Percentiles rank a stretch among this genome's conserved stretches.
These are phyloP conservation scores for Mactra quadrangularis DNA, from an alignment of 1,140 invertebrate species.

Conservation along the genomic window DNA sequence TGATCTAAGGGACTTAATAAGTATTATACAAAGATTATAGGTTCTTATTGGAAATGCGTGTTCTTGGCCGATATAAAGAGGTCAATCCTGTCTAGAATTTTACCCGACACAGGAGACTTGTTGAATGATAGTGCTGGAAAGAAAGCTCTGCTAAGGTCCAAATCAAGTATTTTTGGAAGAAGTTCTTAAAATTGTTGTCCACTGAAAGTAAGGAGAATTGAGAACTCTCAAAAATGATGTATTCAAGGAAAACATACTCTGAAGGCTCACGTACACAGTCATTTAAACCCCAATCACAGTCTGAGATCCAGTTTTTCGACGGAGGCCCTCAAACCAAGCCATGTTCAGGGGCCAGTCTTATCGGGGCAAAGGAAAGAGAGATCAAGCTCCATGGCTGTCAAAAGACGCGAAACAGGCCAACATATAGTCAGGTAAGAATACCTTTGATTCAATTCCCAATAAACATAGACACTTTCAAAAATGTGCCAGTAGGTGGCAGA, in stretches of 20 bases:
- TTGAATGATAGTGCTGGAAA: not conserved
- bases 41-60: conserved; percentile 3
- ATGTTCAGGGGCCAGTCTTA: not conserved
- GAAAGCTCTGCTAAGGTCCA: too few species aligned
- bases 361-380: not conserved
- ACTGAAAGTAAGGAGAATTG: not conserved
- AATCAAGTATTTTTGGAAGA: not conserved
- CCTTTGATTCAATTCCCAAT: conserved; percentile 5
- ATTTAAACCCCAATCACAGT: not conserved
- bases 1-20: not conserved
- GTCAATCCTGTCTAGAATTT: not conserved
- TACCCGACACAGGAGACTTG: too few species aligned
- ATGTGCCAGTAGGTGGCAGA: not conserved
- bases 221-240: not conserved
- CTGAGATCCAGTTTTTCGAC: not conserved
- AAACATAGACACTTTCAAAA: not conserved
- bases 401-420: not conserved
- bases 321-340: not conserved
- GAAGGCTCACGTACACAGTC: not conserved
- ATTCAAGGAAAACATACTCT: not conserved
- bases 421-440: not conserved
- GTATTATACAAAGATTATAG: not conserved
- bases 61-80: not conserved
- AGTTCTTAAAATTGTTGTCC: not conserved
- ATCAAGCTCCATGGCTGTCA: not conserved